Percentiles rank a stretch among this genome's conserved stretches.
phyloP scores from a whole-genome alignment of 1,140 invertebrate species.

The Cecropterus lyciades region DNA sequence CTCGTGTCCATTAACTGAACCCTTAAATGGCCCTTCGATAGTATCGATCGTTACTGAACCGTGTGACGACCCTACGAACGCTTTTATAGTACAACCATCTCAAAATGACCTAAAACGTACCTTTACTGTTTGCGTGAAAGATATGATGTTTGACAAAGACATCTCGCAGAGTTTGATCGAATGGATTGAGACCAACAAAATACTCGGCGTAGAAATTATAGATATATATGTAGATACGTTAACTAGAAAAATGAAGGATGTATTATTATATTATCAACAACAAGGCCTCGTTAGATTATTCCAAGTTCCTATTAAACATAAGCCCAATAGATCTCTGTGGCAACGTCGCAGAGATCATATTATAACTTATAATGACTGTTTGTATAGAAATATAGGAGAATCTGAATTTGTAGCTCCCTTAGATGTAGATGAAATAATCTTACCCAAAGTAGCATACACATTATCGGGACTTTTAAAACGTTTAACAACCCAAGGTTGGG shows the following conservation, averaged over 20 bases:
- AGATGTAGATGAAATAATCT: constrained; percentile 89
- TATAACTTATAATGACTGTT: constrained; percentile 89
- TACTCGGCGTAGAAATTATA: constrained; percentile 87
- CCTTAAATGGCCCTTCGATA: constrained; percentile 53
- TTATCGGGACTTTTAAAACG: constrained; percentile 84
- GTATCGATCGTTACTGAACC: constrained; percentile 77
- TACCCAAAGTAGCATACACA: constrained; percentile 85
- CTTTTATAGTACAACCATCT: constrained; percentile 56
- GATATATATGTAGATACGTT: constrained; percentile 87
- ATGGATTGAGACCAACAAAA: constrained; percentile 88
- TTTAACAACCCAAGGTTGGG: constrained; percentile 67
- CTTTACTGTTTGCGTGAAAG: constrained; percentile 90
- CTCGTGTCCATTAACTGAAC: constrained; percentile 72
- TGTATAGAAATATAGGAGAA: constrained; percentile 87
- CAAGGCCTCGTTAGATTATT: constrained; percentile 84
- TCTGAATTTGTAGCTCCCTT: constrained; percentile 88
- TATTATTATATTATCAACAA: constrained; percentile 85
- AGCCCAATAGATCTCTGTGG: constrained; percentile 85
- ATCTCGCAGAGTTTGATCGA: constrained; percentile 86
- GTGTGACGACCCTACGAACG: constrained; percentile 72
- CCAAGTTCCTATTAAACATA: constrained; percentile 81
- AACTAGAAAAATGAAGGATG: constrained; percentile 79
- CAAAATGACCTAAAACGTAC: constrained; percentile 49
- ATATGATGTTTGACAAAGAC: constrained; percentile 87
- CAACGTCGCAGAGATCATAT: constrained; percentile 89